phyloP scores from a whole-genome alignment of 2,113 vertebrate genomes.

The Laticauda colubrina region DNA sequence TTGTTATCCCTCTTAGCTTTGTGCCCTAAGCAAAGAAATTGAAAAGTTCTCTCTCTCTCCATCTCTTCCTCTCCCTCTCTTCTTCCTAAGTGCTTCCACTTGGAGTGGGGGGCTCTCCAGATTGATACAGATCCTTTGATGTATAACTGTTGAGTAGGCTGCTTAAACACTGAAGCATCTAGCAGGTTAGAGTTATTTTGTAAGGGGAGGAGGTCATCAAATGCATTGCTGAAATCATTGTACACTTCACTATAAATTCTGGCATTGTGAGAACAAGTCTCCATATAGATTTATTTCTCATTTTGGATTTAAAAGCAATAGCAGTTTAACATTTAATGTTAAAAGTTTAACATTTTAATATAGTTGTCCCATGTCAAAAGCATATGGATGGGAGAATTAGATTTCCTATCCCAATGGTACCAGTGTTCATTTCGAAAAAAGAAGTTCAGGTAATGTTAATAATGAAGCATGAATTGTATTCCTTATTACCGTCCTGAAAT shows the following conservation, averaged over 20 bases:
- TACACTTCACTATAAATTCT: neutral
- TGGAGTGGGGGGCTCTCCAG: neutral
- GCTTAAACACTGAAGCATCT: neutral
- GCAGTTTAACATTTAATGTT: neutral
- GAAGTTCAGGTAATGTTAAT: neutral
- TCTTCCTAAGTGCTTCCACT: no score
- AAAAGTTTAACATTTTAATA: neutral
- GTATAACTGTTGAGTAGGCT: neutral
- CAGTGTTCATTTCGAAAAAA: neutral
- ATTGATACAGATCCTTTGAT: neutral
- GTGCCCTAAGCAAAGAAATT: neutral
- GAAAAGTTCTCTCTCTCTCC: no score
- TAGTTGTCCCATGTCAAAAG: neutral
- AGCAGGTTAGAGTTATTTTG: neutral
- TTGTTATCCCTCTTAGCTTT: neutral
- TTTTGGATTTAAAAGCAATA: neutral
- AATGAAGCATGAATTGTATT: neutral
- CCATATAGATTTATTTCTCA: neutral
- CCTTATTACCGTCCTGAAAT: neutral
- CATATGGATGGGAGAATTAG: neutral
- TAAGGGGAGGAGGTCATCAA: neutral
- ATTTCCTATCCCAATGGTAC: neutral
- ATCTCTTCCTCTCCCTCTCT: no score
- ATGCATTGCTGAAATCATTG: neutral
- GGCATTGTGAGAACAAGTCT: neutral